These are phyloP conservation scores for Xiphorhynchus elegans DNA, from an alignment of 2,113 vertebrate species.

Conservation along the genomic window DNA sequence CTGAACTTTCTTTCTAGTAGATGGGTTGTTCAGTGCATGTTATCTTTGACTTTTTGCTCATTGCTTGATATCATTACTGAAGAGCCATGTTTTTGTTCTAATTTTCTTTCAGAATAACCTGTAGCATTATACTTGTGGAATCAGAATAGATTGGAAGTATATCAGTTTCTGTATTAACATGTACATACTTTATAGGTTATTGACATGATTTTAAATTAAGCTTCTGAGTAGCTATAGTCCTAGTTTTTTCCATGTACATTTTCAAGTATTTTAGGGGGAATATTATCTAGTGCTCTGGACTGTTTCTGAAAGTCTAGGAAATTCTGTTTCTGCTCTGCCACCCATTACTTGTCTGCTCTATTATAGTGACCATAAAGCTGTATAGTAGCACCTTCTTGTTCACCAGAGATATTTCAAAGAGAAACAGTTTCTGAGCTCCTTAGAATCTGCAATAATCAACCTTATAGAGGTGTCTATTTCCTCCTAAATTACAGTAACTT, in stretches of 20 bases:
- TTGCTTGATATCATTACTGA: conserved; percentile 20
- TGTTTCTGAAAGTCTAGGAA: neutral
- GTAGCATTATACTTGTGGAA: neutral
- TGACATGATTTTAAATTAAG: neutral
- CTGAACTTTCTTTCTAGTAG: neutral
- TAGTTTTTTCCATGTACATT: neutral
- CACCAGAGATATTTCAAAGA: neutral
- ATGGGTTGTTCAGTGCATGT: neutral
- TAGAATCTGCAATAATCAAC: neutral
- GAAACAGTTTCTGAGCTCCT: neutral
- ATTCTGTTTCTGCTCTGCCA: neutral
- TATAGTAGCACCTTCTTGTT: neutral
- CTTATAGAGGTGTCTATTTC: neutral
- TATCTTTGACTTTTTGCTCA: conserved; percentile 6
- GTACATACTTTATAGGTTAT: neutral
- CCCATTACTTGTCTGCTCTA: neutral
- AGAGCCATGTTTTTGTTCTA: neutral
- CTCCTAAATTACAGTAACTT: neutral
- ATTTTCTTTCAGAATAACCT: conserved; percentile 2
- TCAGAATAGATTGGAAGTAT: neutral
- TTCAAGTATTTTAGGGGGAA: neutral
- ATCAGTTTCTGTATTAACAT: neutral
- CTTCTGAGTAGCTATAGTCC: neutral
- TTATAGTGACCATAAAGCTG: neutral
- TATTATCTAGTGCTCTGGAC: neutral